phyloP scores from a whole-genome alignment of 2,888 invertebrate species.

The Dorcus hopei region DNA sequence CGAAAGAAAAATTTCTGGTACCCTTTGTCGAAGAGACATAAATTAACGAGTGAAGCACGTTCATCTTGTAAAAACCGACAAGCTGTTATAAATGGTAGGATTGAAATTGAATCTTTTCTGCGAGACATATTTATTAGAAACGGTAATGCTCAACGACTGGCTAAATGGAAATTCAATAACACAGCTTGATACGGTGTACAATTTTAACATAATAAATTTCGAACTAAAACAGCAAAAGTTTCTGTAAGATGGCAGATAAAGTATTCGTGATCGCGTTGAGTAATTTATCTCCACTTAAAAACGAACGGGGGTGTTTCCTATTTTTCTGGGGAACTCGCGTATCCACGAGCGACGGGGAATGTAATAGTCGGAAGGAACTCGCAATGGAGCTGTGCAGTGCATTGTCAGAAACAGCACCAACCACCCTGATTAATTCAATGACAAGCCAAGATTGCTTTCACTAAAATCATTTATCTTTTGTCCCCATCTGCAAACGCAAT shows the following conservation, averaged over 20 bases:
- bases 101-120: conserved; percentile 3
- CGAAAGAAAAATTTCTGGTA: too few relatives aligned
- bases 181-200: background rate
- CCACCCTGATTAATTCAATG: conserved; percentile 39
- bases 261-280: conserved; percentile 8
- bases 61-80: too few relatives aligned
- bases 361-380: conserved; percentile 24
- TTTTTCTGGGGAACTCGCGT: conserved; percentile 14
- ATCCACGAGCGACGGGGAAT: background rate
- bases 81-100: too few relatives aligned
- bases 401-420: conserved; percentile 36
- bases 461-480: conserved; percentile 37
- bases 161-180: conserved; percentile 13
- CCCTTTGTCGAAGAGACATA: too few relatives aligned
- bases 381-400: conserved; percentile 34
- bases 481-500: conserved; percentile 20
- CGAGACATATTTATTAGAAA: background rate
- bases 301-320: conserved; percentile 18
- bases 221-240: background rate
- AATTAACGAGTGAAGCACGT: too few relatives aligned
- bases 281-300: conserved; percentile 34
- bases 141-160: background rate
- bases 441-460: conserved; percentile 39
- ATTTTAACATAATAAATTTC: conserved; percentile 14
- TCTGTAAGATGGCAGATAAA: conserved; percentile 7